Evolutionary conservation across 2,888 invertebrate genomes (phyloP).

Genomic region (Spilosoma lubricipeda): DNA sequence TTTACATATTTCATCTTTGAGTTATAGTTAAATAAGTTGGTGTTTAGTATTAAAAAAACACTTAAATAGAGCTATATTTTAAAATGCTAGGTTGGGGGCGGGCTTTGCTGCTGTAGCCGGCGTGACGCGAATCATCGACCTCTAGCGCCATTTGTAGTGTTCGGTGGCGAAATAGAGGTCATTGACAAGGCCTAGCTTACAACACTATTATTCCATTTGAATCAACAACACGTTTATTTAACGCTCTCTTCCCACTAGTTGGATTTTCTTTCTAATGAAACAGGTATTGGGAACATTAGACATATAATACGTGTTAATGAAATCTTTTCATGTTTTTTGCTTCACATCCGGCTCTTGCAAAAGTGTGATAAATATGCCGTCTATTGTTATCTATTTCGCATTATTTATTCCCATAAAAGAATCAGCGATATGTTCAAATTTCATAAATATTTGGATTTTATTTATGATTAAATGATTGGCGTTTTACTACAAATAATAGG

Average conservation of each 20-base stretch:
- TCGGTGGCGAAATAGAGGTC: constrained; percentile 83
- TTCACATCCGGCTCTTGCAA: constrained; percentile 47
- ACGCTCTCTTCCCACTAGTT: constrained; percentile 49
- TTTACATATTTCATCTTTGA: background rate
- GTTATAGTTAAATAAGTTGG: constrained; percentile 1
- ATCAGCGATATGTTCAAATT: constrained; percentile 41
- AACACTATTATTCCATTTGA: constrained; percentile 68
- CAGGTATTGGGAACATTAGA: constrained; percentile 48
- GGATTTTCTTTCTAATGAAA: constrained; percentile 44
- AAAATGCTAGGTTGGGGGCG: constrained; percentile 37
- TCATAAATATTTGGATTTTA: constrained; percentile 52
- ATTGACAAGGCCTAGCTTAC: constrained; percentile 82
- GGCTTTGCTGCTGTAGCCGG: constrained; percentile 51
- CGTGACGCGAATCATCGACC: constrained; percentile 75
- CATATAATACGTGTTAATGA: constrained; percentile 47
- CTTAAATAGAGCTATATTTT: constrained; percentile 34
- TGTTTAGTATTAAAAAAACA: constrained; percentile 25
- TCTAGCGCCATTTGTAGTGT: constrained; percentile 73
- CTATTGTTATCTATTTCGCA: constrained; percentile 37
- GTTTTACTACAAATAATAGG: constrained; percentile 34
- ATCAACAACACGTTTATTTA: constrained; percentile 55
- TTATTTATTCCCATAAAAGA: constrained; percentile 30
- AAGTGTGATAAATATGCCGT: constrained; percentile 33
- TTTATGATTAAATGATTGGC: constrained; percentile 48
- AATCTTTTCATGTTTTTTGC: constrained; percentile 42